Evolutionary conservation across 2,797 vertebrate genomes (phyloP), one percentile per base, ranked within the genome.

Genomic region (Tenualosa ilisha): DNA sequence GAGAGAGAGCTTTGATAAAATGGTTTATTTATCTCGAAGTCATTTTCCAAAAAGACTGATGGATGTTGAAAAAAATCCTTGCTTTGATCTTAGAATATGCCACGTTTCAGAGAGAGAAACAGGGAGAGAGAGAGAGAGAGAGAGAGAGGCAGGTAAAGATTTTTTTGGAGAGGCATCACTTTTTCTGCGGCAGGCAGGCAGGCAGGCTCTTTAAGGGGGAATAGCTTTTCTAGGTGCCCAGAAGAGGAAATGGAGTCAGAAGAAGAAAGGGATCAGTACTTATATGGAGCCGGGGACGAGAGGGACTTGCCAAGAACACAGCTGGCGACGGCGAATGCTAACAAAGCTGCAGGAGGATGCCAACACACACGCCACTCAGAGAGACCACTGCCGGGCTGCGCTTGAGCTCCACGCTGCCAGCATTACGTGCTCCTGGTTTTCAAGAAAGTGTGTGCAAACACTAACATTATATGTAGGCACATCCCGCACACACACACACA

Each of bases 1-100:
- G 81, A 15, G 49, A 24, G 54, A 31, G 85, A n/a, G 81, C 83
- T 84, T 86, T 89, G 82, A 85, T 86, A 59, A 88, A 87, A 89
- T 86, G 81, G 31, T 81, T 88, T 86, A 84, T 85, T 86, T 86
- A 87, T 87, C 50, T 81, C 87, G 85, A 84, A 88, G 86, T 82
- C 85, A 86, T 63, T 88, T 86, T 68, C 81, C 56, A 82, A 82
- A 85, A 87, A 90, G 65, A 82, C 83, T 63, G 82, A 86, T 84
- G 82, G 50, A 88, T 88, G 31, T 84, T 22, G 85, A 84, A 84
- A 85, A 84, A 84, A 86, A 79, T 59, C n/a, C 65, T 72, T 17
- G 84, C 88, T 84, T 87, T 86, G 84, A 84, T 85, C 79, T 86
- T 75, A 31, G 81, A 86, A 84, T 24, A 17, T 83, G 63, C 65